These are phyloP conservation scores for Buathra laborator DNA, from an alignment of 2,888 invertebrate genomes.

Conservation along the genomic window DNA sequence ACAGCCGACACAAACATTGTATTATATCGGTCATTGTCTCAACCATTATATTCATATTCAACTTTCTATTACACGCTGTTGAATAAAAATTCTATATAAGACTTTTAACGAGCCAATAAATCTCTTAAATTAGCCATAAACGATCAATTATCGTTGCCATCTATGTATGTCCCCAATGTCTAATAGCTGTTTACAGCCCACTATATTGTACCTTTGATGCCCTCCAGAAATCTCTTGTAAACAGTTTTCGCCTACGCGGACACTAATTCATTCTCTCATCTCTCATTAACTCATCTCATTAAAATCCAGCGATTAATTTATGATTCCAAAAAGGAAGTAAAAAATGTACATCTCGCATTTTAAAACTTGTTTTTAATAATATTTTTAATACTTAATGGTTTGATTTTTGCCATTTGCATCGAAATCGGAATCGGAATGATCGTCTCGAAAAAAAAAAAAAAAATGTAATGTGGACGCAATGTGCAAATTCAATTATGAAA, in stretches of 20 bases:
- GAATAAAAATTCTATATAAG: background rate
- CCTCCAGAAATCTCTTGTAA: background rate
- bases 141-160: background rate
- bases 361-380: no score
- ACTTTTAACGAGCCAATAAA: background rate
- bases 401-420: no score
- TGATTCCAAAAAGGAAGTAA: background rate
- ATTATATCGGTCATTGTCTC: no score
- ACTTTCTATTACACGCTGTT: background rate
- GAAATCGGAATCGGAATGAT: no score
- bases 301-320: no score
- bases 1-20: no score
- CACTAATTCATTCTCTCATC: background rate
- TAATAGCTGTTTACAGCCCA: background rate
- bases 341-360: background rate
- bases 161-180: background rate
- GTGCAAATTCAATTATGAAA: no score
- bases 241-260: constrained; percentile 4
- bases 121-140: background rate
- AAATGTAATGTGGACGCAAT: no score
- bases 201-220: background rate
- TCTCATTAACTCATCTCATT: no score
- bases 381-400: no score
- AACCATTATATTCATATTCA: no score
- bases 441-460: background rate